Evolutionary conservation across 2,797 vertebrate species (phyloP), one percentile per base, ranked within the genome.

Genomic region (Philypnodon macrostomus): DNA sequence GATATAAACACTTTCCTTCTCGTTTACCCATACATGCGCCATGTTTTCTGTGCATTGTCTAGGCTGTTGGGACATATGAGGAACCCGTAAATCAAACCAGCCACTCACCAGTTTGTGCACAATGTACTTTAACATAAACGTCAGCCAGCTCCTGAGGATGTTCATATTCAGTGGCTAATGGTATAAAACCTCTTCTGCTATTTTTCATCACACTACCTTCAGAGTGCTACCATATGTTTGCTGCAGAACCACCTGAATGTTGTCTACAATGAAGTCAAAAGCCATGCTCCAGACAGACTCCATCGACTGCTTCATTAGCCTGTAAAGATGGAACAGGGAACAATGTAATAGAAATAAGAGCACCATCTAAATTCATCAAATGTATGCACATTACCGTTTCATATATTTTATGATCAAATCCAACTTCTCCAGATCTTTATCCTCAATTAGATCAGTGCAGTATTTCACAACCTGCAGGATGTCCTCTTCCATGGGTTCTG

Each of bases 241-340:
- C 74, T 98, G 96, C 86, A 99, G 79, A 67, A 98, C 93, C 79
- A 97, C 93, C 87, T 99, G 97, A 85, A 99, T 93, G 26, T 98
- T 98, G 85, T 99, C 97, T 52, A 99, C 87, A 88, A 99, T 97
- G 88, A 99, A 99, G 87, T 99, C 96, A 71, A 98, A 99, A 41
- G 97, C 96, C 96, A 98, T 99, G 45, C 94, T 95, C 96, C 96
- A 98, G 53, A 98, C 95, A 0, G 97, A 98, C 83, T 99, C 97
- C 77, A 93, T 87, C 0, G 96, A 97, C 79, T 95, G 92, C 83
- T 97, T 95, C 95, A 97, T 99, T 67, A 98, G 78, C 89, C 97
- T 99, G 77, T 15, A 36, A 6, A 37, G 16, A 35, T 14, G 33
- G 13, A 5, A 38, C 5, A 41, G n/a, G n/a, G n/a, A 2, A 11